Evolutionary conservation across 2,888 invertebrate species (phyloP).

Genomic region (Drosophila prostipennis): DNA sequence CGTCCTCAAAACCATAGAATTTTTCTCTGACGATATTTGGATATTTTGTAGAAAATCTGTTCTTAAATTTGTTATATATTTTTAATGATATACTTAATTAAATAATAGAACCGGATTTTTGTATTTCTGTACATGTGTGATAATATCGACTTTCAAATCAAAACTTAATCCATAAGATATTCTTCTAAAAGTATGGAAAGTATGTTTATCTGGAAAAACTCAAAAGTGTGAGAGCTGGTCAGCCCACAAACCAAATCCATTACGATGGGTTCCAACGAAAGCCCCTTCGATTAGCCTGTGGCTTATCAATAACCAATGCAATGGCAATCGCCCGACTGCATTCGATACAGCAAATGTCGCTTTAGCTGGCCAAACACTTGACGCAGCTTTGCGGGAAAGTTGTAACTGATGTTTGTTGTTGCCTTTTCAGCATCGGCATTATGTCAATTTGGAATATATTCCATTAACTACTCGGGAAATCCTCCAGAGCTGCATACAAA

Average conservation of each 20-base stretch:
- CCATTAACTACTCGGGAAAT: constrained; percentile 39
- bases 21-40: too few relatives aligned
- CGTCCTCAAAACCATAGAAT: too few relatives aligned
- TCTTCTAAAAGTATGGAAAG: too few relatives aligned
- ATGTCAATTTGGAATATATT: constrained; percentile 34
- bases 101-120: too few relatives aligned
- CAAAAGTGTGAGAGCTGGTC: too few relatives aligned
- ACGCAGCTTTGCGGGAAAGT: constrained; percentile 13
- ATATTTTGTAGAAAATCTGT: too few relatives aligned
- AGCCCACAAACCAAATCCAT: background rate
- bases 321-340: background rate
- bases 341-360: constrained; percentile 21
- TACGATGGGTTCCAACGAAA: background rate
- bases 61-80: too few relatives aligned
- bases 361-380: constrained; percentile 38
- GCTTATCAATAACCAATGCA: constrained; percentile 9
- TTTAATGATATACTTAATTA: too few relatives aligned
- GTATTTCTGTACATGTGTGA: too few relatives aligned
- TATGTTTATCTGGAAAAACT: too few relatives aligned
- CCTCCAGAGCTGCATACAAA: constrained; percentile 12
- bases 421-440: constrained; percentile 14
- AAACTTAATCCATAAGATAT: too few relatives aligned
- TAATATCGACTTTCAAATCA: too few relatives aligned
- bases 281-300: background rate
- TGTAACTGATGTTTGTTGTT: constrained; percentile 18